phyloP scores from a whole-genome alignment of 2,888 invertebrate genomes.

The Drosophila ustulata region DNA sequence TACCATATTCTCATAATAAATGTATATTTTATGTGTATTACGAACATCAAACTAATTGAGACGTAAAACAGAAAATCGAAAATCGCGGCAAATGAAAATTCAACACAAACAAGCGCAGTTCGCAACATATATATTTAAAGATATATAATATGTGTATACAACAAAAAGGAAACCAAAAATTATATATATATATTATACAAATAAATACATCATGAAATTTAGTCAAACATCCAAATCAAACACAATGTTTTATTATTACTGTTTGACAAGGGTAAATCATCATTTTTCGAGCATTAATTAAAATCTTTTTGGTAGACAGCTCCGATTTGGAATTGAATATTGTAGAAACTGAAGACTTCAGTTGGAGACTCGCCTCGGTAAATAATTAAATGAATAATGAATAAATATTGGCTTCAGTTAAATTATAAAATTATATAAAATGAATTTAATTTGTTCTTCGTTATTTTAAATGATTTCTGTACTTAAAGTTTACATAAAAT shows the following conservation, averaged over 20 bases:
- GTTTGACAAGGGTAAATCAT: too few relatives aligned
- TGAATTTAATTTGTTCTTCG: too few relatives aligned
- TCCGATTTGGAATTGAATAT: too few relatives aligned
- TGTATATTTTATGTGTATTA: constrained; percentile 29
- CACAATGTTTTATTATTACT: not conserved
- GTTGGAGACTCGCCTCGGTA: too few relatives aligned
- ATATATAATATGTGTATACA: constrained; percentile 30
- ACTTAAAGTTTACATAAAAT: too few relatives aligned
- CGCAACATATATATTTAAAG: constrained; percentile 37
- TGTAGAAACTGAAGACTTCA: too few relatives aligned
- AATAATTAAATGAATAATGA: too few relatives aligned
- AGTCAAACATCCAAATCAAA: constrained; percentile 69
- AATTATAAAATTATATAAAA: too few relatives aligned
- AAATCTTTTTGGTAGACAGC: too few relatives aligned
- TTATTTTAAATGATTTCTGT: too few relatives aligned
- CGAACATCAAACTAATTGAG: constrained; percentile 44
- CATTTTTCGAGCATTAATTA: too few relatives aligned
- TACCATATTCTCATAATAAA: constrained; percentile 17
- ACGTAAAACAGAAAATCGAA: constrained; percentile 28
- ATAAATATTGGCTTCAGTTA: too few relatives aligned
- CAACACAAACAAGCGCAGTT: constrained; percentile 42
- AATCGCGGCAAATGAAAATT: constrained; percentile 18
- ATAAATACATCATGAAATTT: constrained; percentile 79
- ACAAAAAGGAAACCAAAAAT: constrained; percentile 5
- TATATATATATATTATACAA: constrained; percentile 36